Base-by-base conservation (phyloP, 2,113 vertebrate species). In the Haplochromis burtoni region DNA sequence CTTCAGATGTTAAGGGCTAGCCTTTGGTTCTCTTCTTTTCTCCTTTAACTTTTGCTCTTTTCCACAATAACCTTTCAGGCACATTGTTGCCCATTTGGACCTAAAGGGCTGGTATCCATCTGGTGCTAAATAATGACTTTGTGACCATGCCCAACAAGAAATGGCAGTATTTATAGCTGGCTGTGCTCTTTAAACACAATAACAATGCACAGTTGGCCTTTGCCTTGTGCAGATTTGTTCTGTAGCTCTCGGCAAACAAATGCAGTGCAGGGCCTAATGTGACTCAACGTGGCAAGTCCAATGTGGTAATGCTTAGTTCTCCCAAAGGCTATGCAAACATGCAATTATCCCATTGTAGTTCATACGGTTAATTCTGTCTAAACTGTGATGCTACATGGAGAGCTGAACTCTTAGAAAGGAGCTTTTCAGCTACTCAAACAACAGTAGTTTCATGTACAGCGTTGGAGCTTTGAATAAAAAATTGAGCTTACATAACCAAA, bases 1-100 rank as follows among this genome's bases (percentile, higher is more conserved):
- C 89, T 82, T 92, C 82, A 88, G 90, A 93, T 90, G 89, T 91
- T 84, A 87, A 88, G 88, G 80, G 63, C 71, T 83, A 63, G 92
- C 90, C 84, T 86, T 86, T 79, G 87, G 87, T 91, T 66, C 29
- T 78, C 66, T 83, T 84, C 45, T 83, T 82, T 81, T 87, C 54
- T 91, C 38, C 85, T 88, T 19, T 53, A 82, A 63, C 71, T 59
- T 68, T 78, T 45, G n/a, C 76, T 84, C 24, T 84, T 83, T 86
- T 68, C 61, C 55, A 14, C 21, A 7, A 26, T 45, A 81, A 88
- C 55, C 57, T 66, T 54, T 73, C 51, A 68, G 45, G 47, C 12
- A 21, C 5, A 40, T 38, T 61, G 61, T 7, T 11, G 13, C 33
- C 54, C 17, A 66, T 84, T 89, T 81, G 82, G 14, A 80, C 29